Conservation (phyloP, 1,140 invertebrate species). For the Microplitis demolitor region DNA sequence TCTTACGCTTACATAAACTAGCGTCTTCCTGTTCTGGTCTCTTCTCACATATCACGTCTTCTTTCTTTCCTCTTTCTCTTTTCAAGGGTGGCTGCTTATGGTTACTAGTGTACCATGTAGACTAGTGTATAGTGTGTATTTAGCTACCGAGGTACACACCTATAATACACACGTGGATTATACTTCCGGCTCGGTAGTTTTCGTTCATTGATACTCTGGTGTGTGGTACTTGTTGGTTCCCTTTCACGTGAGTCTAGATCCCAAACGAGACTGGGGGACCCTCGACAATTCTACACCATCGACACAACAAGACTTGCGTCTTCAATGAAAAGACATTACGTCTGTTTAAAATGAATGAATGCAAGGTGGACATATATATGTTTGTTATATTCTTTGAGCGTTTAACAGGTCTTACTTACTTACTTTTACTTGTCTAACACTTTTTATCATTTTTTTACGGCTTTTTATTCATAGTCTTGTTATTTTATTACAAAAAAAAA, state of each 20-base stretch:
- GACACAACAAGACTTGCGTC: constrained; percentile 11
- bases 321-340: constrained; percentile 23
- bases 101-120: not conserved
- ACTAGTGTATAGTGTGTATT: no score
- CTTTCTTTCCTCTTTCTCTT: constrained; percentile 15
- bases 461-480: no score
- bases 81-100: constrained; percentile 21
- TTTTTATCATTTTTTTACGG: no score
- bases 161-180: constrained; percentile 1
- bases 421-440: no score
- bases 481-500: no score
- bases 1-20: not conserved
- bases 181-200: constrained; percentile 26
- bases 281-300: not conserved
- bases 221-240: not conserved
- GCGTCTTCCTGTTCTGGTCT: constrained; percentile 14
- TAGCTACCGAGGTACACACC: no score
- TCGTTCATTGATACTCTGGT: constrained; percentile 21
- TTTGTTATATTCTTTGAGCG: not conserved
- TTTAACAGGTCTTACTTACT: not conserved
- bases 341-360: not conserved
- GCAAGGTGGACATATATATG: not conserved
- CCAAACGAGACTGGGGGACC: not conserved
- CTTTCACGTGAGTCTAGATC: not conserved
- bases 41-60: not conserved